These are phyloP conservation scores for Cavia aperea DNA, from an alignment of 2,113 vertebrate genomes.

Conservation along the genomic window DNA sequence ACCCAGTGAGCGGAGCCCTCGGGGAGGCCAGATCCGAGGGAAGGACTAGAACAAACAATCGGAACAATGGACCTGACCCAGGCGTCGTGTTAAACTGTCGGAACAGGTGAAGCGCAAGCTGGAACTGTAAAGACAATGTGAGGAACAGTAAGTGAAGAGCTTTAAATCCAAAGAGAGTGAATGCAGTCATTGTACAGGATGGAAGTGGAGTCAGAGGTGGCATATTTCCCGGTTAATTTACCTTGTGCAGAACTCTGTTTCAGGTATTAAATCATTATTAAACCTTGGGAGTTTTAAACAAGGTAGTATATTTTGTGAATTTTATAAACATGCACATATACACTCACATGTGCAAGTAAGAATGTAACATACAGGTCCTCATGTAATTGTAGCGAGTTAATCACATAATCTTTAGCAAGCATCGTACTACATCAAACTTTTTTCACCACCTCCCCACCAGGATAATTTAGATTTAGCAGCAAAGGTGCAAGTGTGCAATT, in stretches of 20 bases:
- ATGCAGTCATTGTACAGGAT: conserved; percentile 70
- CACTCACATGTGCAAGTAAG: neutral
- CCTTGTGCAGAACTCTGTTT: conserved; percentile 69
- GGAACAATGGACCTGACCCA: conserved; percentile 78
- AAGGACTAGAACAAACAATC: conserved; percentile 80
- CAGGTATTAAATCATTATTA: conserved; percentile 71
- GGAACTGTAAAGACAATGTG: conserved; percentile 70
- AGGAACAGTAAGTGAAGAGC: conserved; percentile 73
- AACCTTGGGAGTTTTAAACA: conserved; percentile 44
- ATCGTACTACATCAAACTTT: neutral
- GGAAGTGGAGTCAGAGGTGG: conserved; percentile 77
- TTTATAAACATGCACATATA: neutral
- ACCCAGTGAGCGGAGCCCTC: conserved; percentile 73
- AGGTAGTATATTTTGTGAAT: neutral
- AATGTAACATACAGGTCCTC: neutral
- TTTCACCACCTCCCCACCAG: neutral
- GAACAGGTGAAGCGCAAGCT: conserved; percentile 79
- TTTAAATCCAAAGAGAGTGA: conserved; percentile 75
- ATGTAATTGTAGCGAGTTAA: conserved; percentile 26
- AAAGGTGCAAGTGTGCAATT: conserved; percentile 25
- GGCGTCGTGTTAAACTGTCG: conserved; percentile 78
- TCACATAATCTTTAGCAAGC: neutral
- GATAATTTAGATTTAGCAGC: conserved; percentile 4
- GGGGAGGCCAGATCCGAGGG: conserved; percentile 79
- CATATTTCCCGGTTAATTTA: conserved; percentile 75